phyloP scores from a whole-genome alignment of 2,888 invertebrate genomes.

The Steinernema carpocapsae region DNA sequence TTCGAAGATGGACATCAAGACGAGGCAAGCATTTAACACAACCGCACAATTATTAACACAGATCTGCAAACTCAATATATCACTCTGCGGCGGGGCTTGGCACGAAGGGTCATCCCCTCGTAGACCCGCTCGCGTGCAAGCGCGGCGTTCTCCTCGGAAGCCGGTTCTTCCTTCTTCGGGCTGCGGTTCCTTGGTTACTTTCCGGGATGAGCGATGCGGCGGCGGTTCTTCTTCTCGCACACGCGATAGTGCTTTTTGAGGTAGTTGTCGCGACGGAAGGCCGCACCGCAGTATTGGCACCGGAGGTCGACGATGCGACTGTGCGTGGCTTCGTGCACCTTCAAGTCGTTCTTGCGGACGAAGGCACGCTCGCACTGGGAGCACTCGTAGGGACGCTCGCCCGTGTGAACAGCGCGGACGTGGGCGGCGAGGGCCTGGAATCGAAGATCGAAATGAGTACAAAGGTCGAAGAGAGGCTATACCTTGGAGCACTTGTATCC shows the following conservation, averaged over 20 bases:
- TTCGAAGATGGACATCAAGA: no score
- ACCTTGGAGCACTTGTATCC: slow-evolving; percentile 57
- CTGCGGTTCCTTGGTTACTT: no score
- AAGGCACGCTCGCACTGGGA: slow-evolving; percentile 40
- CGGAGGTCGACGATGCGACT: neutral
- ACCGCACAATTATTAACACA: no score
- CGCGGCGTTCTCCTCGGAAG: no score
- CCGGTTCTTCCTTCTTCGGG: no score
- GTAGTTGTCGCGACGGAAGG: neutral
- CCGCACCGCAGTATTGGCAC: neutral
- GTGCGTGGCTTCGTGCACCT: slow-evolving; percentile 47
- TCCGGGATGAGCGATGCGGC: no score
- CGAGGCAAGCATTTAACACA: no score
- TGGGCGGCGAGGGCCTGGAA: slow-evolving; percentile 53
- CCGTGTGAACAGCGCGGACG: slow-evolving; percentile 48
- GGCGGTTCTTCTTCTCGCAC: no score
- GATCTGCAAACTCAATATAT: no score
- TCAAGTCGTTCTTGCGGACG: slow-evolving; percentile 48
- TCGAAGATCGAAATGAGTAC: neutral
- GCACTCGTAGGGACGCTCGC: slow-evolving; percentile 48
- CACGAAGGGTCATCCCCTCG: no score
- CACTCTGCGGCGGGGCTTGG: no score
- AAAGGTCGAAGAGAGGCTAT: neutral
- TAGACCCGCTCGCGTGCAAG: no score
- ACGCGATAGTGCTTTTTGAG: neutral